Conservation (phyloP, 2,888 invertebrate species). For the Drosophila koepferae region DNA sequence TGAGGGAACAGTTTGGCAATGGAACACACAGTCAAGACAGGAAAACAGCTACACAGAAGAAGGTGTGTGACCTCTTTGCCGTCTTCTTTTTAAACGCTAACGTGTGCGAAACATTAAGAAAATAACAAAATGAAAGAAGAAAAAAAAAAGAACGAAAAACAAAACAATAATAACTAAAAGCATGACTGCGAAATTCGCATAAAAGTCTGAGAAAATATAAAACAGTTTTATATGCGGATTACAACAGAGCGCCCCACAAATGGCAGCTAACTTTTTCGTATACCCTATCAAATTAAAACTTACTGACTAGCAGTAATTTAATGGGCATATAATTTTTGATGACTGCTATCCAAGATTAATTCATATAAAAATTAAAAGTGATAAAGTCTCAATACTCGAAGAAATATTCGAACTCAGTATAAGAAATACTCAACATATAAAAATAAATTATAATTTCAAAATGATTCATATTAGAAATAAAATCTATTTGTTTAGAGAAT, state of each 20-base stretch:
- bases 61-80: constrained; percentile 78
- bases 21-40: constrained; percentile 41
- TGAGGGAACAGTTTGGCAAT: constrained; percentile 50
- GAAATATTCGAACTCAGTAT: not conserved
- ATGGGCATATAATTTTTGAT: not conserved
- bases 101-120: constrained; percentile 71
- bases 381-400: not conserved
- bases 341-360: not conserved
- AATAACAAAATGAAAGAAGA: constrained; percentile 34
- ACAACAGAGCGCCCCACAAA: constrained; percentile 48
- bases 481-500: no score
- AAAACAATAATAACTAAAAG: constrained; percentile 34
- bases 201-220: constrained; percentile 69
- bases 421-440: no score
- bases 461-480: no score
- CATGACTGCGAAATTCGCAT: constrained; percentile 73
- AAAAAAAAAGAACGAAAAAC: not conserved
- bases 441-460: no score
- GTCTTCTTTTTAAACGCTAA: constrained; percentile 51
- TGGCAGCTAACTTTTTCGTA: constrained; percentile 19
- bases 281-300: constrained; percentile 16
- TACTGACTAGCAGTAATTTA: not conserved
- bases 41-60: constrained; percentile 47
- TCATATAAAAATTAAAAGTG: no score
- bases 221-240: constrained; percentile 69